Conservation (phyloP, 2,797 vertebrate genomes). For the Coreius guichenoti region DNA sequence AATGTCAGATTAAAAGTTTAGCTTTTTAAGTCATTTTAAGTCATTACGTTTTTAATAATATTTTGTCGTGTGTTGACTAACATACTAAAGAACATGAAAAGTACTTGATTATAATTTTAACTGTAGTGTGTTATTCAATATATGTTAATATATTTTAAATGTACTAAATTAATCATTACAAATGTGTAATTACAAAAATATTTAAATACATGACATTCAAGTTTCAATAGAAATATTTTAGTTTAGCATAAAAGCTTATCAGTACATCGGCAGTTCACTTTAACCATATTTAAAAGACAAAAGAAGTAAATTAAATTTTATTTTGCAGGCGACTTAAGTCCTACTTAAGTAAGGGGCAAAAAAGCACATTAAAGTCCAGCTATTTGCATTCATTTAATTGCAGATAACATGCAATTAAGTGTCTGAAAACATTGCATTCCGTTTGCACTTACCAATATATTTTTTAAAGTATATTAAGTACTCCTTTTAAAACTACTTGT, state of each 20-base stretch:
- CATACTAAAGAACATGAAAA: not conserved
- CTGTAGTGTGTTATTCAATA: not conserved
- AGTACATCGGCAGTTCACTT: not conserved
- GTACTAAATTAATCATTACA: not conserved
- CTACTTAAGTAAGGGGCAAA: not conserved
- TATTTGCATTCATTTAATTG: not conserved
- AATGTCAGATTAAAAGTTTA: not conserved
- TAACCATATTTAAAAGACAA: not conserved
- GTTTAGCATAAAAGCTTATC: not conserved
- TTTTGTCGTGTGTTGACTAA: too few relatives aligned
- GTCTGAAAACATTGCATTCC: not conserved
- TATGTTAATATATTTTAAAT: not conserved
- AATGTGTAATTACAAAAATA: not conserved
- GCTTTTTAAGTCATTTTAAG: too few relatives aligned
- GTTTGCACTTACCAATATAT: not conserved
- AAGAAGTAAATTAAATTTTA: not conserved
- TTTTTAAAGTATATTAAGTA: not conserved
- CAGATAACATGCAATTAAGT: not conserved
- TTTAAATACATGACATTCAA: not conserved
- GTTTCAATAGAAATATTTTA: not conserved
- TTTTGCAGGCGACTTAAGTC: not conserved
- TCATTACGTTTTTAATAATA: too few relatives aligned
- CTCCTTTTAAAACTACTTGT: not conserved
- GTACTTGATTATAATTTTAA: not conserved
- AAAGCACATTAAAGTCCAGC: not conserved